These are phyloP conservation scores for Ploceus nigricollis DNA, from an alignment of 2,113 vertebrate species.

Conservation along the genomic window DNA sequence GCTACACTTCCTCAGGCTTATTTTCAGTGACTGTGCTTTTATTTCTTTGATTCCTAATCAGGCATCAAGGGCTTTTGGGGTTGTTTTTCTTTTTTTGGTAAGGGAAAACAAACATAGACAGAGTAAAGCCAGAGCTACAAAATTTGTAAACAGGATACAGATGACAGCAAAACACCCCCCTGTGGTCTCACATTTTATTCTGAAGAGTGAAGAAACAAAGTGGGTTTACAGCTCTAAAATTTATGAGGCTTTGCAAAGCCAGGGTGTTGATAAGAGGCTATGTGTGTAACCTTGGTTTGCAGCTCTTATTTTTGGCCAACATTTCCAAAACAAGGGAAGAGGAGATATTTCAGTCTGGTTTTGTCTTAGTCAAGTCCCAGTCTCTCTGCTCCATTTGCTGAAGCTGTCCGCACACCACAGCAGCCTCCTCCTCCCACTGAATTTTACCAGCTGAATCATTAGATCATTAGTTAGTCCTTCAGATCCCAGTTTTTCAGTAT, in stretches of 20 bases:
- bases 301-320: neutral
- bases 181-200: neutral
- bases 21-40: neutral
- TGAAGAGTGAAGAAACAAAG: neutral
- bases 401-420: neutral
- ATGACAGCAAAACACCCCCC: neutral
- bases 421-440: neutral
- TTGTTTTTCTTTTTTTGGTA: neutral
- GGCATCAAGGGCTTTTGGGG: neutral
- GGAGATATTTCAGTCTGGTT: neutral
- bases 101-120: neutral
- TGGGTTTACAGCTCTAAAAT: neutral
- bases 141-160: conserved; percentile 8
- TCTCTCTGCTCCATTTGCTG: neutral
- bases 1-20: neutral
- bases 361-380: neutral
- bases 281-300: neutral
- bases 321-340: neutral
- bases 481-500: neutral
- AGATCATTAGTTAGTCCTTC: neutral
- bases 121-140: neutral
- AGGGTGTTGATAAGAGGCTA: neutral
- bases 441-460: neutral
- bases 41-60: neutral
- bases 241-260: neutral